Evolutionary conservation across 2,888 invertebrate species (phyloP), one percentile per base, ranked within the genome.

Genomic region (Unio delphinus): DNA sequence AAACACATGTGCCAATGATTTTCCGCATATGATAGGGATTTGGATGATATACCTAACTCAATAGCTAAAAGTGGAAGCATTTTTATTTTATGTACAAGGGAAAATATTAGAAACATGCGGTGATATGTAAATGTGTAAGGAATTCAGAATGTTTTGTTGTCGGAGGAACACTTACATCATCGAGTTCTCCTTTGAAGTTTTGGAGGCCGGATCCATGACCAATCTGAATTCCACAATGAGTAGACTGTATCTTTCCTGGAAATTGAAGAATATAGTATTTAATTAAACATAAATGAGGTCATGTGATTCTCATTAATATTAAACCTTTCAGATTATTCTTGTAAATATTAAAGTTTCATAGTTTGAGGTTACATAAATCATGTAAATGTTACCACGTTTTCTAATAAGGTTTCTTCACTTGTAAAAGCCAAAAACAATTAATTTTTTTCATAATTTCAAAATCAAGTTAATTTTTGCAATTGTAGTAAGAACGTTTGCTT

Each of bases 161-260:
- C 60, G 26, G 55, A 64, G 30, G 23, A 20, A 56, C 63, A 75
- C 75, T 65, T 72, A 76, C 76, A 54, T 79, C 76, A 62, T 79
- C 79, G 54, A 79, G 74, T 45, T 68, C 65, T 18, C 76, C 79
- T 3, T 69, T 59, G 61, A 70, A 76, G 55, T 72, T 74, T 5
- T 62, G 55, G 2, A 79, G 55, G 8, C 64, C 68, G 7, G 72
- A 61, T 30, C 78, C 78, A 60, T 75, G 68, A n/a, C 80, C 80
- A 26, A 80, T 78, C 63, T 80, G 79, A 64, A 80, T 61, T 1
- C 71, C 78, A 65, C 80, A 79, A 4, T 77, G 74, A 3, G 76
- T 80, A 20, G 72, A 64, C 55, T 72, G 56, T 7, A 80, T 72
- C 18, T 72, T 74, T 17, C 79, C 73, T 73, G 55, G 56, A 74